Base-by-base conservation (phyloP, 2,797 vertebrate genomes). In the Apogon talboti region DNA sequence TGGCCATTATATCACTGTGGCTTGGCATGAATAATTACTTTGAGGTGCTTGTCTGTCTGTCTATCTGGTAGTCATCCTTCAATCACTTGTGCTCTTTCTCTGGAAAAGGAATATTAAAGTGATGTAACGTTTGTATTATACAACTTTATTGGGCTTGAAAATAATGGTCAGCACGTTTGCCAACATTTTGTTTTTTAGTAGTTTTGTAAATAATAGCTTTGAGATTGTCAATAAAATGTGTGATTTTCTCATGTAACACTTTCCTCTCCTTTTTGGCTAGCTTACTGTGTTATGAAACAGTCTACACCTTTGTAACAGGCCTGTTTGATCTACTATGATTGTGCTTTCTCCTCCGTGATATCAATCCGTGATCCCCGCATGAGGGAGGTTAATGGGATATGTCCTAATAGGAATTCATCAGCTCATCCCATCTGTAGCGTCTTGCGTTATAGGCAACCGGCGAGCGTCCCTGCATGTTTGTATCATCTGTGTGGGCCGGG, bases 351-450 rank as follows among this genome's bases (percentile, higher is more conserved):
- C 37, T 74, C 24, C 73, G 75, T 6, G 3, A 55, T 82, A 85
- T 71, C 81, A 79, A 49, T 71, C 59, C 37, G 2, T 37, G 66
- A 88, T 82, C 81, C 66, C 67, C 40, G 50, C 13, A 7, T 69
- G 82, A 62, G 74, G 13, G 82, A 84, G 85, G 88, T 89, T 91
- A 90, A 91, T 87, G 68, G 75, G 79, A 88, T 81, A 66, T 61
- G 76, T 87, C 85, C 75, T 56, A 83, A 86, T 84, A 85, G 78
- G 78, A 85, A 90, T 84, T 87, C 79, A 79, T 70, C 68, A 66
- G 78, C 74, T 74, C 66, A 65, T 79, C 80, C 81, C 72, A 86
- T 88, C 84, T 60, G 82, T 59, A 48, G 58, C 7, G 2, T 71
- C 45, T 74, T 62, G 68, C 44, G 12, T 66, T 15, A 50, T 54